Evolutionary conservation across 2,113 vertebrate species (phyloP).

Genomic region (Hyperopisus bebe): DNA sequence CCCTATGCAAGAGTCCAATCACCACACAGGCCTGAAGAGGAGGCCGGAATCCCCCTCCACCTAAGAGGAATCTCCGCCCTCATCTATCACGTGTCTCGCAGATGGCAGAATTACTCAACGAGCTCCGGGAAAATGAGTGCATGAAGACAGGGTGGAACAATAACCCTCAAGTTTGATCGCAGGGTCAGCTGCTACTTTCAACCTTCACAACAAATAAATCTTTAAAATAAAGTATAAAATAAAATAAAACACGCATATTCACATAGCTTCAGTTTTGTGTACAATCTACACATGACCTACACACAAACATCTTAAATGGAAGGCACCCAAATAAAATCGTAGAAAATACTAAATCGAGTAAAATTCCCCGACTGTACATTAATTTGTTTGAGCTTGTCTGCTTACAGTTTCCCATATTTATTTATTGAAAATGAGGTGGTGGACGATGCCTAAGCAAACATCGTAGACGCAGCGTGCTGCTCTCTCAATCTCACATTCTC

Average conservation of each 20-base stretch:
- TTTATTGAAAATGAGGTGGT: not conserved
- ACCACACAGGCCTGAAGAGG: conserved; percentile 27
- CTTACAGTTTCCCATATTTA: not conserved
- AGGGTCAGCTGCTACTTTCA: not conserved
- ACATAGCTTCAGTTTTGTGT: not conserved
- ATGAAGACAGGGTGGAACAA: not conserved
- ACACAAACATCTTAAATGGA: not conserved
- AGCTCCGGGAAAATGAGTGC: not conserved
- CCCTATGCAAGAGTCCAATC: conserved; percentile 39
- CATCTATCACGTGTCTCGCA: not conserved
- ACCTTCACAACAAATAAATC: not conserved
- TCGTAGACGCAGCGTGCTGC: not conserved
- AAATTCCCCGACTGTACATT: not conserved
- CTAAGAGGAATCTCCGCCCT: not conserved
- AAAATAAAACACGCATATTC: not conserved
- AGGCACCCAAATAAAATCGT: not conserved
- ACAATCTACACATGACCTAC: not conserved
- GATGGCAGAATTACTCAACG: not conserved
- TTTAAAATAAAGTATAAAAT: not conserved
- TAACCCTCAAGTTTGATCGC: not conserved
- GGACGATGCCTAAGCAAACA: not conserved
- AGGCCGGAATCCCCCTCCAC: not conserved
- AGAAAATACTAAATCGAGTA: not conserved
- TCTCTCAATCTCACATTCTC: not conserved
- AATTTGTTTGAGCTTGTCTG: not conserved